Percentiles rank a stretch among this genome's conserved stretches.
Conservation (phyloP, 2,888 invertebrate genomes). For the Chymomyza caudatula region DNA sequence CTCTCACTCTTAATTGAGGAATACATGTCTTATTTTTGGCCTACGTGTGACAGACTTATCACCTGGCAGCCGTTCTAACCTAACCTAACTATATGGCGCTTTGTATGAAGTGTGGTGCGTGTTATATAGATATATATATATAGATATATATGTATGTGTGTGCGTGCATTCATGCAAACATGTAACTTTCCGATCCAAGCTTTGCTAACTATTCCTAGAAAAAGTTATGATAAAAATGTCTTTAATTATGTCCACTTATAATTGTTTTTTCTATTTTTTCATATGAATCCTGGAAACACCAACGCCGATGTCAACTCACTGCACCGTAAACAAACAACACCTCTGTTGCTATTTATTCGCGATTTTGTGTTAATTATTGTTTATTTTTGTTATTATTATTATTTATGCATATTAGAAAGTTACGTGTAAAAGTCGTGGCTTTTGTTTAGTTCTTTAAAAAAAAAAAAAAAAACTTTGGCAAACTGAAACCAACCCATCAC, state of each 20-base stretch:
- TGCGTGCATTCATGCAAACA: no score
- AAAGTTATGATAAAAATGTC: background rate
- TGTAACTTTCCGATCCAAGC: no score
- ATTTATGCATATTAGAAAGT: constrained; percentile 63
- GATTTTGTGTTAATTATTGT: background rate
- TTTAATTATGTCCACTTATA: constrained; percentile 34
- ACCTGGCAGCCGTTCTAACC: no score
- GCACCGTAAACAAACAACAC: background rate
- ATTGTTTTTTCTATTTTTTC: constrained; percentile 35
- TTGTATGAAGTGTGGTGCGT: no score
- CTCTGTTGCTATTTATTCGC: background rate
- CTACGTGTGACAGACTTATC: no score
- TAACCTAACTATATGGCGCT: no score
- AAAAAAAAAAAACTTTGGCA: constrained; percentile 56
- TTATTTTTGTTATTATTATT: background rate
- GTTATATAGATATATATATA: no score
- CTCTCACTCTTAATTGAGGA: no score
- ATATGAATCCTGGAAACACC: background rate
- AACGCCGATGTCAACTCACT: background rate
- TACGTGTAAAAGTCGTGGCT: constrained; percentile 76
- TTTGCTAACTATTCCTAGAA: background rate
- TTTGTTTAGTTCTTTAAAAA: constrained; percentile 69
- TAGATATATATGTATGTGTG: no score
- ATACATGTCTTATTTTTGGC: no score
- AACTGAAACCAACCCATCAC: constrained; percentile 54